Evolutionary conservation across 2,797 vertebrate species (phyloP).

Genomic region (Tragelaphus eurycerus): DNA sequence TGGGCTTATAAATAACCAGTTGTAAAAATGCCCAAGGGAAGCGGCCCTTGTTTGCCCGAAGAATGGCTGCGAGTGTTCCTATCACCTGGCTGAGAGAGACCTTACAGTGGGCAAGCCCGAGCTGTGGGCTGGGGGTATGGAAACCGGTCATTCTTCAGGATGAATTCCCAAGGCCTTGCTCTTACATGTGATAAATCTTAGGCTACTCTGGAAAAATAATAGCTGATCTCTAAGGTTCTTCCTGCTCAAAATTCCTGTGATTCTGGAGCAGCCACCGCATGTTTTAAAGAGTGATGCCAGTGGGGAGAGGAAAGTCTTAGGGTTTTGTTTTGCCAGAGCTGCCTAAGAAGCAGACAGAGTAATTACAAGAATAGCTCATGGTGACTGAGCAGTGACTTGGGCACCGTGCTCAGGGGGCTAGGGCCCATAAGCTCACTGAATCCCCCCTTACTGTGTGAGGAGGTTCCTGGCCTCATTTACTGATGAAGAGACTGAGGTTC

Average conservation of each 20-base stretch:
- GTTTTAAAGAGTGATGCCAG: neutral
- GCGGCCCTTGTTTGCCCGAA: slow-evolving; percentile 38
- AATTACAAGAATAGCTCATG: neutral
- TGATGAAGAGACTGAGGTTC: neutral
- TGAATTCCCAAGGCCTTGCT: slow-evolving; percentile 30
- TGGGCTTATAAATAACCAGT: slow-evolving; percentile 76
- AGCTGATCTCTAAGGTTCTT: neutral
- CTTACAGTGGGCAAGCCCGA: neutral
- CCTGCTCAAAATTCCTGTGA: neutral
- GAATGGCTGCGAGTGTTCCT: slow-evolving; percentile 39
- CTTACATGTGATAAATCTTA: neutral
- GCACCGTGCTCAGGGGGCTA: neutral
- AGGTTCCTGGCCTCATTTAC: neutral
- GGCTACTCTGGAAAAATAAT: neutral
- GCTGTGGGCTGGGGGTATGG: neutral
- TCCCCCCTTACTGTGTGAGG: neutral
- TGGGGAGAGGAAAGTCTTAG: neutral
- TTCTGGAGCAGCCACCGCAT: neutral
- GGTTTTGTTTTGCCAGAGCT: neutral
- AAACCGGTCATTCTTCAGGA: neutral
- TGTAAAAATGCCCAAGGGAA: slow-evolving; percentile 62
- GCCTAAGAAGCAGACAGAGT: neutral
- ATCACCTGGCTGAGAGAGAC: neutral
- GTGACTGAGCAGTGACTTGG: neutral
- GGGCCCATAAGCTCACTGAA: neutral